A percentile compares a stretch with the other conserved stretches of the same genome.
These are phyloP conservation scores for Cossypha dichroa DNA, from an alignment of 2,797 vertebrate genomes.

Conservation along the genomic window DNA sequence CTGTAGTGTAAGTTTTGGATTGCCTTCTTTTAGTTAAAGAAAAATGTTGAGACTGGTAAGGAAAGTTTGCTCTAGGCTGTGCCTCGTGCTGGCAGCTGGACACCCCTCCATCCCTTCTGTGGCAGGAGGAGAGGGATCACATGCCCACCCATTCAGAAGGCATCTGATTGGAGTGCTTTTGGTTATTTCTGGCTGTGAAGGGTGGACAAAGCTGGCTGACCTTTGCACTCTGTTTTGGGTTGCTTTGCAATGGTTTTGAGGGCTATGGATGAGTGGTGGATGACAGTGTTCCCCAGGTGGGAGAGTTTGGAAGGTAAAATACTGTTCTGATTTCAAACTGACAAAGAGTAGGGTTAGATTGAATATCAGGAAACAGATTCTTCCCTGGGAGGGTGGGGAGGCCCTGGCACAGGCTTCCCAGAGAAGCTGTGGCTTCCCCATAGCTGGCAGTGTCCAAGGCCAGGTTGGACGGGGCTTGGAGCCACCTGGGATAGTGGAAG, in stretches of 20 bases:
- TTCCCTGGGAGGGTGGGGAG: rapidly evolving
- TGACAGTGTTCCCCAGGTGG: rapidly evolving
- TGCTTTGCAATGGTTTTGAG: neutral
- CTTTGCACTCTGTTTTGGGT: neutral
- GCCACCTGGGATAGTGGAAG: neutral
- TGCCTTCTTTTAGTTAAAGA: neutral
- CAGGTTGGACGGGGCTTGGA: neutral
- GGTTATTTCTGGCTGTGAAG: neutral
- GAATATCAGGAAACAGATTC: neutral
- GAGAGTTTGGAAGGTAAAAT: neutral
- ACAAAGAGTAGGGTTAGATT: too few species aligned
- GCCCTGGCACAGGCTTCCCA: neutral
- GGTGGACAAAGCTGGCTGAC: neutral
- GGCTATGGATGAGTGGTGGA: neutral
- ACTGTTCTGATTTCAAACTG: neutral
- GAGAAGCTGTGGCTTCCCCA: neutral
- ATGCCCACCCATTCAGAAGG: neutral
- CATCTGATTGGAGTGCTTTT: neutral
- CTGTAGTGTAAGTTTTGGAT: rapidly evolving
- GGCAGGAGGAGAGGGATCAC: neutral
- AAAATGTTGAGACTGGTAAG: neutral
- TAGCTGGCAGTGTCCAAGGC: neutral
- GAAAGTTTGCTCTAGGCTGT: neutral
- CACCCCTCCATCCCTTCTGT: neutral
- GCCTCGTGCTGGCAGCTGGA: rapidly evolving